phyloP scores from a whole-genome alignment of 2,113 vertebrate species.

The Chrysochloris asiatica region DNA sequence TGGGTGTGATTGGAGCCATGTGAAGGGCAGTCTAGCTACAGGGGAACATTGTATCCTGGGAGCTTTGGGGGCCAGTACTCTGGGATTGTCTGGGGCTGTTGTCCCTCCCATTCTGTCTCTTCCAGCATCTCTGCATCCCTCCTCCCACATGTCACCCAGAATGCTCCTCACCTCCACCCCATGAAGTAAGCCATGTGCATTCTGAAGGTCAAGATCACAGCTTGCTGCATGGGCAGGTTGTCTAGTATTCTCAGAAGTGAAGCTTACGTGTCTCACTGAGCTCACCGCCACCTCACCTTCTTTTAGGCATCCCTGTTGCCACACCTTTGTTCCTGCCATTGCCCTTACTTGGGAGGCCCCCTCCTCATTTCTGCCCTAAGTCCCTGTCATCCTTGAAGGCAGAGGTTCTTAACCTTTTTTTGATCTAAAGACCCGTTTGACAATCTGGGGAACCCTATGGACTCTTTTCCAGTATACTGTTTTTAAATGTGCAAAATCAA shows the following conservation, averaged over 20 bases:
- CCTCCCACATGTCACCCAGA: not conserved
- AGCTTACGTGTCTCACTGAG: not conserved
- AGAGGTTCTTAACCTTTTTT: not conserved
- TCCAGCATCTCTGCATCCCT: not conserved
- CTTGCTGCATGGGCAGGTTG: not conserved
- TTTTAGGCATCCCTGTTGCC: too few species aligned
- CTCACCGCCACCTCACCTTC: not conserved
- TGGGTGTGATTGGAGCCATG: not conserved
- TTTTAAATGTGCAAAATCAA: not conserved
- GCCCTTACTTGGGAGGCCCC: not conserved
- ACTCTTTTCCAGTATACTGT: not conserved
- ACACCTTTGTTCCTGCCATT: not conserved
- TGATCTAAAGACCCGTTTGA: not conserved
- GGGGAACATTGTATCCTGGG: not conserved
- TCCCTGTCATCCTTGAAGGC: not conserved
- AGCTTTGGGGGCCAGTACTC: not conserved
- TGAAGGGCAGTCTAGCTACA: not conserved
- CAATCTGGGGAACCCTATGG: not conserved
- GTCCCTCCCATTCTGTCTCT: not conserved
- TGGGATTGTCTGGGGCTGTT: not conserved
- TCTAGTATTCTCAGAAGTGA: not conserved
- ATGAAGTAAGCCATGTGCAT: accelerated
- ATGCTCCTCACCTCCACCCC: not conserved
- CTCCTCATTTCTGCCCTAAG: not conserved
- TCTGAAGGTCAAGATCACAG: not conserved